A percentile compares a stretch with the other conserved stretches of the same genome.
These are phyloP conservation scores for Scaptomyza flava DNA, from an alignment of 2,888 invertebrate species.

Conservation along the genomic window DNA sequence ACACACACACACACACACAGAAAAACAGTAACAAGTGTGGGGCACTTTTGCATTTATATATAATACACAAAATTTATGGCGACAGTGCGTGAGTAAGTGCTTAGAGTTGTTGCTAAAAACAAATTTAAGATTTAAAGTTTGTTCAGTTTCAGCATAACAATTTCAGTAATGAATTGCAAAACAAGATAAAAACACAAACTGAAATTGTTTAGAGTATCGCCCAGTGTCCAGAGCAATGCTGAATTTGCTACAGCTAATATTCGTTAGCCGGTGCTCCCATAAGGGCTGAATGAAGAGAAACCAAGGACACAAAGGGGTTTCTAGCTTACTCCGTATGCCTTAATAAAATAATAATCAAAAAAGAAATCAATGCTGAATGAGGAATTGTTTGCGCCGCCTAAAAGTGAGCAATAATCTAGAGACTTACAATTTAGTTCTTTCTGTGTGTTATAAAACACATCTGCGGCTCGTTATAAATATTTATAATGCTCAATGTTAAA, in stretches of 20 bases:
- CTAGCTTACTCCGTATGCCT: too few species aligned
- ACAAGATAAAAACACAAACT: not conserved
- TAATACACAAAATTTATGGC: slow-evolving; percentile 67
- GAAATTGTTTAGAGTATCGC: slow-evolving; percentile 24
- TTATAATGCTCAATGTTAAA: slow-evolving; percentile 1
- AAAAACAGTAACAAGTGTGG: slow-evolving; percentile 7
- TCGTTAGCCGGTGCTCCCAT: too few species aligned
- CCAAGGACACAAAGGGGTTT: too few species aligned
- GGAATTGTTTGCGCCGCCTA: slow-evolving; percentile 41
- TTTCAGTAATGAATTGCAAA: slow-evolving; percentile 18
- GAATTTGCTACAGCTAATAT: too few species aligned
- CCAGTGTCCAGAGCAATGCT: slow-evolving; percentile 6
- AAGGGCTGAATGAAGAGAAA: too few species aligned
- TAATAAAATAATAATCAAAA: too few species aligned
- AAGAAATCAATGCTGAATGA: slow-evolving; percentile 9
- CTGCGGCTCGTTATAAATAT: slow-evolving; percentile 12
- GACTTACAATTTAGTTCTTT: not conserved
- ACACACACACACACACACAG: slow-evolving; percentile 16
- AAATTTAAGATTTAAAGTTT: slow-evolving; percentile 29
- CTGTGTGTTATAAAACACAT: slow-evolving; percentile 19
- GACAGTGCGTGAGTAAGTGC: slow-evolving; percentile 59
- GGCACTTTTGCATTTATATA: slow-evolving; percentile 30
- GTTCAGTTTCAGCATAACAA: slow-evolving; percentile 1
- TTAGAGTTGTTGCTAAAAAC: slow-evolving; percentile 34
- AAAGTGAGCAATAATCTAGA: slow-evolving; percentile 58